These are phyloP conservation scores for Polydesmus complanatus DNA, from an alignment of 2,888 invertebrate genomes.

Conservation along the genomic window DNA sequence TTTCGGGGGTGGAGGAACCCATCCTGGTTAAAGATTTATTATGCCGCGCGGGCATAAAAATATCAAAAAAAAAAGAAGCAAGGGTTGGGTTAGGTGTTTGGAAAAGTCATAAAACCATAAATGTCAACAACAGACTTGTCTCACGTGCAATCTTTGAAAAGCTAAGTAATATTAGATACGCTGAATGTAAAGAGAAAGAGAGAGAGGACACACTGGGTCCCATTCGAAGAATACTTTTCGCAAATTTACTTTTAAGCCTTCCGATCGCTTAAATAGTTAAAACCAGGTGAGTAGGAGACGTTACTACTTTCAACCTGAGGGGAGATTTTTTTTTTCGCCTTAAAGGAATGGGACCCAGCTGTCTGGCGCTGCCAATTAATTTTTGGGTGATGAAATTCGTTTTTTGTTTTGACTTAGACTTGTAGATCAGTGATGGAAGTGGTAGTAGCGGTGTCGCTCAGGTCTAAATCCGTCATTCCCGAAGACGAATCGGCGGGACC, in stretches of 20 bases:
- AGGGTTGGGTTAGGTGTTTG: background rate
- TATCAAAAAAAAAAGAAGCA: background rate
- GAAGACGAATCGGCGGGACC: background rate
- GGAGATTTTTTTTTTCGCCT: background rate
- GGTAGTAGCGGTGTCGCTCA: background rate
- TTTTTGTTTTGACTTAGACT: background rate
- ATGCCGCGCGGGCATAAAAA: background rate
- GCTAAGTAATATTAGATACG: too few relatives aligned
- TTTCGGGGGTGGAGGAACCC: background rate
- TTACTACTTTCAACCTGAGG: too few relatives aligned
- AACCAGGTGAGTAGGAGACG: too few relatives aligned
- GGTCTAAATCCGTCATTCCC: background rate
- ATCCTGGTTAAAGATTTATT: background rate
- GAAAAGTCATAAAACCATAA: background rate
- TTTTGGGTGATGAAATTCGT: too few relatives aligned
- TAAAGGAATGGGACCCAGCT: background rate
- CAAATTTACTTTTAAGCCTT: too few relatives aligned
- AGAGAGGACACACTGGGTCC: background rate
- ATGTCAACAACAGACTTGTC: background rate
- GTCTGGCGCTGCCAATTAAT: too few relatives aligned
- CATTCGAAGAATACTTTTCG: too few relatives aligned
- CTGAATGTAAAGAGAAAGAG: too few relatives aligned
- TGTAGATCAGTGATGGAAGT: background rate
- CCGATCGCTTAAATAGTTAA: too few relatives aligned
- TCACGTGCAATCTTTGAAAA: too few relatives aligned